phyloP scores from a whole-genome alignment of 2,888 invertebrate species.

The Dermolepida albohirtum region DNA sequence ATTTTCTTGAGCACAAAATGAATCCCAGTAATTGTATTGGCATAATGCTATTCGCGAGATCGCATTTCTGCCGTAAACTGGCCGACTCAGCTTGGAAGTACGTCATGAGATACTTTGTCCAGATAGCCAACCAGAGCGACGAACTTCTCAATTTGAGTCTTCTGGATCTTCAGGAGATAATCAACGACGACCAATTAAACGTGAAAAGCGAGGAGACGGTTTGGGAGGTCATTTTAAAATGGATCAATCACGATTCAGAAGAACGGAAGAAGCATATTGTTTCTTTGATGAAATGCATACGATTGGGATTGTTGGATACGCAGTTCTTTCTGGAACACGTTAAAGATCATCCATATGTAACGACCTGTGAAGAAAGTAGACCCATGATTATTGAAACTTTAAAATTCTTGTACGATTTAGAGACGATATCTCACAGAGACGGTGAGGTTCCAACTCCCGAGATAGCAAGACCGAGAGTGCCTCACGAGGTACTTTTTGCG shows the following conservation, averaged over 20 bases:
- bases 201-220: slow-evolving; percentile 89
- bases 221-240: slow-evolving; percentile 87
- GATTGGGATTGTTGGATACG: slow-evolving; percentile 84
- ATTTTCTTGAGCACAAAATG: slow-evolving; percentile 77
- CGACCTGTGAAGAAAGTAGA: slow-evolving; percentile 83
- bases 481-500: slow-evolving; percentile 81
- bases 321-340: slow-evolving; percentile 92
- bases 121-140: slow-evolving; percentile 77
- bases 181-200: slow-evolving; percentile 86
- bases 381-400: slow-evolving; percentile 92
- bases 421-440: slow-evolving; percentile 85
- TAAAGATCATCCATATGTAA: slow-evolving; percentile 88
- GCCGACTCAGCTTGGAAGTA: slow-evolving; percentile 71
- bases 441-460: slow-evolving; percentile 87
- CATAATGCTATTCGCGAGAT: slow-evolving; percentile 81
- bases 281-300: slow-evolving; percentile 81
- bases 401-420: slow-evolving; percentile 91
- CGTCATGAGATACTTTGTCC: slow-evolving; percentile 79
- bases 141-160: slow-evolving; percentile 80
- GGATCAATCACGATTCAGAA: slow-evolving; percentile 86
- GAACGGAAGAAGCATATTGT: slow-evolving; percentile 80
- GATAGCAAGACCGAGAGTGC: slow-evolving; percentile 85
- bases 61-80: slow-evolving; percentile 79
- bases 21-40: slow-evolving; percentile 85
- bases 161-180: slow-evolving; percentile 80